Evolutionary conservation across 2,113 vertebrate genomes (phyloP), one percentile per base, ranked within the genome.

Genomic region (Brachypteracias leptosomus): DNA sequence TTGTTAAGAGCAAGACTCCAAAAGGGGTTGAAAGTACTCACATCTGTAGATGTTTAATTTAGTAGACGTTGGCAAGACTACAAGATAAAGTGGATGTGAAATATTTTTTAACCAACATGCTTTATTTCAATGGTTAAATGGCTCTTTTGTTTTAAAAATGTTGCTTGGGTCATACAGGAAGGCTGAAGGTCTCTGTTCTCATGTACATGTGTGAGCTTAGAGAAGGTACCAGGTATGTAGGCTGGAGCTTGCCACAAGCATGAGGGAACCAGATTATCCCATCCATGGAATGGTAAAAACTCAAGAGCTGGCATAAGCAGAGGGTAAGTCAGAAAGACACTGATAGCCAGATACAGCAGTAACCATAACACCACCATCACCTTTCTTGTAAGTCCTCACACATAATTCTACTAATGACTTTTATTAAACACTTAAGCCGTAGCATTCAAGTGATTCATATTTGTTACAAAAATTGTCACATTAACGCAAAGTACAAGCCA

Each of bases 401-500:
- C 51, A 33, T 79, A 85, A 76, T 73, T 67, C 92, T 92, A 67
- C 51, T 96, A 96, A 97, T 87, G 86, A 91, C 86, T 95, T 96
- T 90, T 68, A 26, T 97, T 96, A 97, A 97, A 96, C 90, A 88
- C 95, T 96, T 94, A 96, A 96, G 93, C 75, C 83, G 84, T 67
- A 91, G 80, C 88, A 85, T 91, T 93, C 90, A 94, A 93, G 74
- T 95, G 90, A 97, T 96, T 97, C 90, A 80, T 96, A 94, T 92
- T 93, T 96, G 42, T 94, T 96, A 95, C 90, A 97, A 97, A 89
- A 89, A 21, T 11, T 16, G 17, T 93, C 73, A 93, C 88, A 95
- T 98, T 98, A 97, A 88, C 93, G 97, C 91, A 93, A 97, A 94
- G 83, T 86, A 97, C 76, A 97, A 92, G 93, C 93, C 17, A 49